These are phyloP conservation scores for Leptopilina myrica DNA, from an alignment of 2,888 invertebrate species.

Conservation along the genomic window DNA sequence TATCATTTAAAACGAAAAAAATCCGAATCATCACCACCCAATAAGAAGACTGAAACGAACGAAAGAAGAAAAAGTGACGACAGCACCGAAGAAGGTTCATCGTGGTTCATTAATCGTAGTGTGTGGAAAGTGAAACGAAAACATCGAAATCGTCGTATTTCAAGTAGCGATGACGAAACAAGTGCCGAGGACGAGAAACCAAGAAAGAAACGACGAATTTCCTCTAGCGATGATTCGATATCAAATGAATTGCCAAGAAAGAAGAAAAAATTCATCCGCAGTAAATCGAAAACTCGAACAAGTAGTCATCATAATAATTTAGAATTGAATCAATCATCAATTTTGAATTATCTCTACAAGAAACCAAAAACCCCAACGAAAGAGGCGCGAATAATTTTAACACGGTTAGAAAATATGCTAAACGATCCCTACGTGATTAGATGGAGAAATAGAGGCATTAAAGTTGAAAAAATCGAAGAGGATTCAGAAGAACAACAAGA, in stretches of 20 bases:
- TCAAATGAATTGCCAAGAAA: background rate
- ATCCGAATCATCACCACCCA: background rate
- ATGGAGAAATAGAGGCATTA: constrained; percentile 43
- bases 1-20: background rate
- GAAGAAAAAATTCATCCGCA: constrained; percentile 5
- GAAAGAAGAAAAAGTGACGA: background rate
- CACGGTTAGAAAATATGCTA: constrained; percentile 42
- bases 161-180: background rate
- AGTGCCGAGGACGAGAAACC: background rate
- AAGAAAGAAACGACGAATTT: constrained; percentile 1
- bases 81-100: constrained; percentile 4
- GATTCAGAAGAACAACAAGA: background rate
- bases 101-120: background rate
- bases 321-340: background rate
- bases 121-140: constrained; percentile 23
- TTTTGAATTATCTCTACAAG: background rate
- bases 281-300: constrained; percentile 16
- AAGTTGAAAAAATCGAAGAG: constrained; percentile 1
- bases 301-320: no score
- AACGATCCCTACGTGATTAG: constrained; percentile 43
- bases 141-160: constrained; percentile 1
- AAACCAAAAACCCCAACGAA: constrained; percentile 1
- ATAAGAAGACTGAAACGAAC: constrained; percentile 14
- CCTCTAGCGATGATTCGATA: background rate
- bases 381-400: constrained; percentile 38